Percentiles rank a stretch among this genome's conserved stretches.
Conservation (phyloP, 2,113 vertebrate genomes). For the Dermatemys mawii region DNA sequence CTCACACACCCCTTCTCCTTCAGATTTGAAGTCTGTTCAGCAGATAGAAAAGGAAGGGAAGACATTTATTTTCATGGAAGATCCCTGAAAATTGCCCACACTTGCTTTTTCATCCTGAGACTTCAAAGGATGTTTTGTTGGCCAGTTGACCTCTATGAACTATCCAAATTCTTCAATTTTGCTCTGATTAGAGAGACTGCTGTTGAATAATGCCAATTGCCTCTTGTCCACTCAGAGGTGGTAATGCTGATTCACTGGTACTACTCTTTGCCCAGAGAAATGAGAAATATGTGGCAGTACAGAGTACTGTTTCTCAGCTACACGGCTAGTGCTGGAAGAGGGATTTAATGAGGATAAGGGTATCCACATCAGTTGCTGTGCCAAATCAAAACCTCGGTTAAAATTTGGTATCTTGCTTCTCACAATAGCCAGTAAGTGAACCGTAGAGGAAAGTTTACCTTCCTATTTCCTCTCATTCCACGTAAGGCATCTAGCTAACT, state of each 20-base stretch:
- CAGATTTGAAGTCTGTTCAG: conserved; percentile 25
- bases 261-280: not conserved
- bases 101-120: not conserved
- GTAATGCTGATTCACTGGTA: not conserved
- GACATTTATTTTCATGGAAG: not conserved
- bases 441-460: conserved; percentile 5
- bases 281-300: not conserved
- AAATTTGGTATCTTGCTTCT: not conserved
- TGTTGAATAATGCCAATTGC: not conserved
- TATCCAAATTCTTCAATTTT: not conserved
- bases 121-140: not conserved
- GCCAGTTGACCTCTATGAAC: not conserved
- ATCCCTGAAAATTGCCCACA: not conserved
- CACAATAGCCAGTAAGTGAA: not conserved
- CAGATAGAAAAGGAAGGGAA: rapidly evolving
- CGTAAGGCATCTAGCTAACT: not conserved
- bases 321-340: not conserved
- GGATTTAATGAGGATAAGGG: not conserved
- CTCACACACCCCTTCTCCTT: not conserved
- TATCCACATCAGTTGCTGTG: not conserved
- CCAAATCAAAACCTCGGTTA: not conserved
- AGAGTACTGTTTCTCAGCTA: not conserved
- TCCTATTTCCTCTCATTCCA: conserved; percentile 19
- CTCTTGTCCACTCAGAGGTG: not conserved
- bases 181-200: not conserved